Percentiles rank a stretch among this genome's conserved stretches.
Conservation (phyloP, 2,113 vertebrate genomes). For the Zapornia atra region DNA sequence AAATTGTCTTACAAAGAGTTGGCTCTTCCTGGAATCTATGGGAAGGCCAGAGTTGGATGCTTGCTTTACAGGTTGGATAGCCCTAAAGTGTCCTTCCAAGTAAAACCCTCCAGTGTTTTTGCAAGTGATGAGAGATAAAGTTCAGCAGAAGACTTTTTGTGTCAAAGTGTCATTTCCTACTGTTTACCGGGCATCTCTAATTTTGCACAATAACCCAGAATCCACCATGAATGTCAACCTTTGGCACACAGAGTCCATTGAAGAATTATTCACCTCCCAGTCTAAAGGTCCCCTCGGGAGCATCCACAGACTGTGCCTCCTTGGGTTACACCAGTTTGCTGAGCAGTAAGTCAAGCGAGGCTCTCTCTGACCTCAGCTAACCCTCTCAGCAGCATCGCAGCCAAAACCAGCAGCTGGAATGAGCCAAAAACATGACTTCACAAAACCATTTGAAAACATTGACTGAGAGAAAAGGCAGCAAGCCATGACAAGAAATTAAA, state of each 20-base stretch:
- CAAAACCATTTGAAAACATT: constrained; percentile 54
- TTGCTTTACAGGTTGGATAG: not conserved
- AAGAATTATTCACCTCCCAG: not conserved
- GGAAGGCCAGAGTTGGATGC: not conserved
- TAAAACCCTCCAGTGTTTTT: not conserved
- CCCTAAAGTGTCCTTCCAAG: not conserved
- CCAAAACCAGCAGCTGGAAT: constrained; percentile 50
- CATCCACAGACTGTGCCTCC: not conserved
- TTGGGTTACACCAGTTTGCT: not conserved
- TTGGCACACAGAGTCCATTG: not conserved
- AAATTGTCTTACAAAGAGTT: not conserved
- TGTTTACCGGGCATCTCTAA: not conserved
- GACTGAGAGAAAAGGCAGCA: constrained; percentile 57
- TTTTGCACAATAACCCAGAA: not conserved
- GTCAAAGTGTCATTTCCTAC: not conserved
- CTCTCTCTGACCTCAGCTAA: constrained; percentile 52
- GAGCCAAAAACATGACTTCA: constrained; percentile 66
- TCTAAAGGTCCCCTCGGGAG: not conserved
- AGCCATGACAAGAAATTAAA: constrained; percentile 53
- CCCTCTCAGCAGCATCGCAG: not conserved
- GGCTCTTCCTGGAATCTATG: not conserved
- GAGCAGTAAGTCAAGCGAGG: not conserved
- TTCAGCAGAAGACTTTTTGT: not conserved
- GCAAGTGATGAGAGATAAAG: not conserved
- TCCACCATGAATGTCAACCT: not conserved